Evolutionary conservation across 1,140 invertebrate genomes (phyloP).

Genomic region (Amyelois transitella): DNA sequence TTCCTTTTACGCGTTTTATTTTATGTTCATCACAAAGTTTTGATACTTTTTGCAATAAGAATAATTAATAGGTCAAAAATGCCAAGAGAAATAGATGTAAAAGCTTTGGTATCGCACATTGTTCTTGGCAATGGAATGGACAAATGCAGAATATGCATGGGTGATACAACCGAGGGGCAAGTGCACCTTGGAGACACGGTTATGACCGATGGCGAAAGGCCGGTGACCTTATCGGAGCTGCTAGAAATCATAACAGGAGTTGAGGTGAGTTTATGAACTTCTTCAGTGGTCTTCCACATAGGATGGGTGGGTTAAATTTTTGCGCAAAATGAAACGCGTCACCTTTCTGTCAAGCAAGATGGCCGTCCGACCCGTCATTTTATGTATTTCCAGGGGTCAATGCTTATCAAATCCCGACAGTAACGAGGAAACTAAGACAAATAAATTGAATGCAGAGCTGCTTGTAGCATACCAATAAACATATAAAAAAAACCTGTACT

Average conservation of each 20-base stretch:
- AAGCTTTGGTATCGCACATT: conserved; percentile 59
- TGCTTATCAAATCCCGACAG: too few species aligned
- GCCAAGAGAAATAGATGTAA: conserved; percentile 55
- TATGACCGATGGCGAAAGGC: conserved; percentile 56
- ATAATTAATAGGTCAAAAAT: conserved; percentile 25
- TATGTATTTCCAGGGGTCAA: too few species aligned
- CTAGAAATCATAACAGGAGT: conserved; percentile 56
- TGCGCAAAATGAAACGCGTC: conserved; percentile 62
- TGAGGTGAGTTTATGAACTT: conserved; percentile 35
- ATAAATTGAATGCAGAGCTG: too few species aligned
- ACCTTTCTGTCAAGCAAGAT: too few species aligned
- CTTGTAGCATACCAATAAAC: too few species aligned
- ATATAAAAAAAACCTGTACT: too few species aligned
- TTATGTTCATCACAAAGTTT: too few species aligned
- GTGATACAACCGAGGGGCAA: conserved; percentile 56
- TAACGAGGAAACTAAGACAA: too few species aligned
- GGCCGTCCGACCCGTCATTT: too few species aligned
- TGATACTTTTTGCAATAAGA: not conserved
- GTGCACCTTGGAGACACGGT: conserved; percentile 59
- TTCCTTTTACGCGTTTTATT: too few species aligned
- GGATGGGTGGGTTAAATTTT: conserved; percentile 23
- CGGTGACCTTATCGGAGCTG: conserved; percentile 51
- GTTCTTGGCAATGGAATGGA: conserved; percentile 52
- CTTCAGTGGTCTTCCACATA: conserved; percentile 13
- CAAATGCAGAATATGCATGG: conserved; percentile 65